phyloP scores from a whole-genome alignment of 1,140 invertebrate genomes.

The Anagrus nilaparvatae region DNA sequence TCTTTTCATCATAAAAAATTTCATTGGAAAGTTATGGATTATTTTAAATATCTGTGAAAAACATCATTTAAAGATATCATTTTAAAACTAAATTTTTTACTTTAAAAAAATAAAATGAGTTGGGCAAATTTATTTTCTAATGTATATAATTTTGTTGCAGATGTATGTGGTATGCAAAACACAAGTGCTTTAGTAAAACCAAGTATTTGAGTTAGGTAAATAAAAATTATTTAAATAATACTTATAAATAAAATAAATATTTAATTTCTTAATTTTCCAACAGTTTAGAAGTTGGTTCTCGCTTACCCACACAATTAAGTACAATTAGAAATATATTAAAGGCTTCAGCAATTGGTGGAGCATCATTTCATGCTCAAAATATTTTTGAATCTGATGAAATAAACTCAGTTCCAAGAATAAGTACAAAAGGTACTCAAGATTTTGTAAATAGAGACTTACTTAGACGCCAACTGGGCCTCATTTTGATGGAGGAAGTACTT shows the following conservation, averaged over 20 bases:
- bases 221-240: neutral
- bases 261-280: too few species aligned
- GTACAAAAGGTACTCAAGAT: neutral
- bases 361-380: constrained; percentile 25
- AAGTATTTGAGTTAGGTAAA: constrained; percentile 11
- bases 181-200: constrained; percentile 11
- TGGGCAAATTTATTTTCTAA: constrained; percentile 5
- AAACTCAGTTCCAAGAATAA: constrained; percentile 26
- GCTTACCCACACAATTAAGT: constrained; percentile 27
- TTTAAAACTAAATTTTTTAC: too few species aligned
- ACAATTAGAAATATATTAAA: constrained; percentile 29
- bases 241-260: too few species aligned
- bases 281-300: constrained; percentile 18
- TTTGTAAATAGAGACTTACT: constrained; percentile 47
- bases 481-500: constrained; percentile 36
- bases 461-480: constrained; percentile 59
- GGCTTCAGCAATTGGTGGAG: constrained; percentile 28
- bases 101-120: too few species aligned
- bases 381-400: constrained; percentile 41
- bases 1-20: constrained; percentile 62
- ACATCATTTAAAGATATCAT: constrained; percentile 2
- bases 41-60: constrained; percentile 11
- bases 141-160: constrained; percentile 5
- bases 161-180: constrained; percentile 11
- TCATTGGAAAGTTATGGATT: too few species aligned